Conservation (phyloP, 2,113 vertebrate species). For the Rana temporaria region DNA sequence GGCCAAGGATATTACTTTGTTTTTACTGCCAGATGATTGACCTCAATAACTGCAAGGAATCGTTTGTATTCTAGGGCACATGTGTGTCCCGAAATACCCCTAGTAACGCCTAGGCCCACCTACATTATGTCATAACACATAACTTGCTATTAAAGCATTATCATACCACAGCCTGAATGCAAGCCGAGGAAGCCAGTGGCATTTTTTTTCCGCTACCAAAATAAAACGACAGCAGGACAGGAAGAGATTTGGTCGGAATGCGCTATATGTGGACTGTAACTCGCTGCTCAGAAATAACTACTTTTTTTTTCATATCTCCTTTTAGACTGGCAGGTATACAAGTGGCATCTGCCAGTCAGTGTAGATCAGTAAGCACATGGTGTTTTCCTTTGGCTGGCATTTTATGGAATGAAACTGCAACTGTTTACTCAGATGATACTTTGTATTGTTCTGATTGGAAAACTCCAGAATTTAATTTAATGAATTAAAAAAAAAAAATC, state of each 20-base stretch:
- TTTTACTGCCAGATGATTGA: too few relatives aligned
- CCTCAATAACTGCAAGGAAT: too few relatives aligned
- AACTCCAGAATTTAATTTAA: too few relatives aligned
- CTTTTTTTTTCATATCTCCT: background rate
- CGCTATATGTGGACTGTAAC: slow-evolving; percentile 46
- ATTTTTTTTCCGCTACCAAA: slow-evolving; percentile 35
- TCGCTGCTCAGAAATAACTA: slow-evolving; percentile 34
- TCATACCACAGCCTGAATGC: background rate
- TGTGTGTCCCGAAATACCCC: background rate
- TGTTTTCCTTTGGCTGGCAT: background rate
- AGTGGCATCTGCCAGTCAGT: background rate
- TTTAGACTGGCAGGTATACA: background rate
- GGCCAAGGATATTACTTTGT: too few relatives aligned
- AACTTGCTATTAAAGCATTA: slow-evolving; percentile 30
- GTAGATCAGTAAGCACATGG: background rate
- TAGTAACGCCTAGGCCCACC: background rate
- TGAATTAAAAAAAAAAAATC: too few relatives aligned
- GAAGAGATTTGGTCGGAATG: slow-evolving; percentile 28
- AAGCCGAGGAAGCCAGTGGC: slow-evolving; percentile 30
- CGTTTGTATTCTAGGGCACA: background rate
- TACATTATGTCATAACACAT: slow-evolving; percentile 14
- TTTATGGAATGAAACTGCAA: background rate
- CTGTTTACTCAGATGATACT: background rate
- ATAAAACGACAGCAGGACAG: slow-evolving; percentile 42
- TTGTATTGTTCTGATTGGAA: too few relatives aligned